Evolutionary conservation across 2,888 invertebrate genomes (phyloP), one percentile per base, ranked within the genome.

Genomic region (Molorchus minor): DNA sequence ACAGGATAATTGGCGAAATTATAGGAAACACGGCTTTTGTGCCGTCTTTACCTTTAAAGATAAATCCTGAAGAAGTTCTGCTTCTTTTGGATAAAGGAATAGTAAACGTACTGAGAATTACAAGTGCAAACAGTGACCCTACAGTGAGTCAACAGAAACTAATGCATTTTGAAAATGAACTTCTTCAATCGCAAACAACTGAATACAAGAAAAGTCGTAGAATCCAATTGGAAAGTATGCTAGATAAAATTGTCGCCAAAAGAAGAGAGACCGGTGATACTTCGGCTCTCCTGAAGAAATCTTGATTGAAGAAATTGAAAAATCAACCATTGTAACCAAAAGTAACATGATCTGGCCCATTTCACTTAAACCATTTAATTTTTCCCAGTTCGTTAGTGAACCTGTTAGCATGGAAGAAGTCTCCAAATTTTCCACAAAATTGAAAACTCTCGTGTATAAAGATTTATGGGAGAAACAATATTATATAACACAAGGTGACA

Each of bases 391-490:
- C 45, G 44, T 33, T 33, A 20, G 46, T 20, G 62, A 58, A 66
- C 16, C 46, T 38, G 52, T 67, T 44, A n/a, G 15, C 40, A 40
- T 49, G 19, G 58, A 67, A 19, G 54, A 60, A 21, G 49, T 71
- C 36, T 41, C 58, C n/a, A 61, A 62, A 17, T 41, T 62, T 8
- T 66, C 71, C 13, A 65, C 64, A n/a, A 38, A 52, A 7, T 56
- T 72, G 35, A 86, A 87, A 73, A 92, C 86, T 79, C 79, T 81
- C 19, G 88, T 93, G 1, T 98, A 88, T 77, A 86, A 86, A 75
- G 91, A 97, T 79, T 84, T 98, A 40, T 96, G 96, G 95, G 85
- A 88, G 61, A 88, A 83, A 73, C 91, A 91, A 1, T 89, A 88
- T 80, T 92, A 86, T 76, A 81, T 98, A 7, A 93, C 96, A 0